Conservation (phyloP, 2,888 invertebrate species). For the Tinea trinotella region DNA sequence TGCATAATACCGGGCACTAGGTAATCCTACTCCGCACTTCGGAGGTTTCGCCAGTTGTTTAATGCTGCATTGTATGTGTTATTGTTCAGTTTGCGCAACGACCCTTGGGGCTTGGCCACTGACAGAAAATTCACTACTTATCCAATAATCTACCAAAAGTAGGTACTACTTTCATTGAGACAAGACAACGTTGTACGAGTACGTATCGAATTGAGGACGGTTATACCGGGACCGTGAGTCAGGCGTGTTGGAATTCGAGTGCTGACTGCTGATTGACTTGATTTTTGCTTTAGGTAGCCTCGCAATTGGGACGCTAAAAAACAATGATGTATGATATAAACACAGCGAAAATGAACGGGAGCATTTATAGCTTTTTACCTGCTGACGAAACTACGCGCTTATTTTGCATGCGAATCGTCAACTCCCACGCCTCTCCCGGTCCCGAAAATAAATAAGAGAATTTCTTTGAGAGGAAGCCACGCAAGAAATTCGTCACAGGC, state of each 20-base stretch:
- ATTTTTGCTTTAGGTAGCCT: constrained; percentile 28
- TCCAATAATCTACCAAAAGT: background rate
- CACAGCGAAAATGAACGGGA: background rate
- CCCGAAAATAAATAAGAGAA: constrained; percentile 48
- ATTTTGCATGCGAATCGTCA: constrained; percentile 20
- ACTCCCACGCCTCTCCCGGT: constrained; percentile 45
- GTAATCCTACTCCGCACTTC: constrained; percentile 43
- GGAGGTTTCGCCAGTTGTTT: constrained; percentile 49
- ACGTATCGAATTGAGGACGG: constrained; percentile 31
- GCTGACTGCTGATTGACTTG: constrained; percentile 27
- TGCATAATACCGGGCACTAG: constrained; percentile 61
- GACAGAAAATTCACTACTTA: background rate
- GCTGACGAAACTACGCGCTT: background rate
- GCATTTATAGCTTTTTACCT: too few species aligned
- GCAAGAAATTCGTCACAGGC: constrained; percentile 54
- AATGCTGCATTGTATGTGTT: constrained; percentile 29
- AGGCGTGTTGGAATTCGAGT: constrained; percentile 60
- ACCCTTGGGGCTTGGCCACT: constrained; percentile 27
- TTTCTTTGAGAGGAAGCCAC: constrained; percentile 33
- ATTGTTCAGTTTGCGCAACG: constrained; percentile 33
- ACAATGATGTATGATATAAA: constrained; percentile 46
- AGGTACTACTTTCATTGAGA: background rate
- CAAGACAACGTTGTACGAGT: background rate
- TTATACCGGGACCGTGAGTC: constrained; percentile 52
- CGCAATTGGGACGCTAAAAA: constrained; percentile 50